Evolutionary conservation across 2,797 vertebrate genomes (phyloP).

Genomic region (Sebastes alutus): DNA sequence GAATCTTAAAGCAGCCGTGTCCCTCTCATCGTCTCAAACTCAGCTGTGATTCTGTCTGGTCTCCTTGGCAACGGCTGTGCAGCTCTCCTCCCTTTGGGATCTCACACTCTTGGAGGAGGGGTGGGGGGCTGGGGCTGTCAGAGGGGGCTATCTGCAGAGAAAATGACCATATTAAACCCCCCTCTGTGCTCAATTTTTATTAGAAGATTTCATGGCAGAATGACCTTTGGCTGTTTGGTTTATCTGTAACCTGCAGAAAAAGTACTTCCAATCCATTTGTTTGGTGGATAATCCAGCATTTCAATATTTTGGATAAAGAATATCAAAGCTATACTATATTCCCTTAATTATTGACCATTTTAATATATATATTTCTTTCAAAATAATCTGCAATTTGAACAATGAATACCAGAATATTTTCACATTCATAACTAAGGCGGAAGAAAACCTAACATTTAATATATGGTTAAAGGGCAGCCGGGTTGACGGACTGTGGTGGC

Average conservation of each 20-base stretch:
- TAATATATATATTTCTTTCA: background rate
- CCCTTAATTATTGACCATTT: background rate
- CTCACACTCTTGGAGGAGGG: constrained; percentile 22
- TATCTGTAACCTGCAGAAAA: background rate
- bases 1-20: constrained; percentile 32
- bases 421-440: background rate
- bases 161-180: constrained; percentile 18
- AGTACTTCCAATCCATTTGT: background rate
- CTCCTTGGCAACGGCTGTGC: constrained; percentile 53
- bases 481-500: background rate
- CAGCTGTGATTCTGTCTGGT: constrained; percentile 51
- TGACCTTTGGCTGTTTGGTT: constrained; percentile 14
- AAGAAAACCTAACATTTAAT: constrained; percentile 2
- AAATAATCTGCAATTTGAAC: background rate
- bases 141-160: constrained; percentile 12
- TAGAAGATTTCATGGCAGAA: constrained; percentile 16
- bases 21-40: constrained; percentile 38
- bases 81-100: constrained; percentile 46
- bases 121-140: constrained; percentile 18
- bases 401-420: background rate
- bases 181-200: constrained; percentile 9
- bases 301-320: background rate
- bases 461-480: background rate
- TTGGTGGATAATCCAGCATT: background rate
- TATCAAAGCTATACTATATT: background rate